Base-by-base conservation (phyloP, 2,888 invertebrate genomes). In the Mactromeris polynyma region DNA sequence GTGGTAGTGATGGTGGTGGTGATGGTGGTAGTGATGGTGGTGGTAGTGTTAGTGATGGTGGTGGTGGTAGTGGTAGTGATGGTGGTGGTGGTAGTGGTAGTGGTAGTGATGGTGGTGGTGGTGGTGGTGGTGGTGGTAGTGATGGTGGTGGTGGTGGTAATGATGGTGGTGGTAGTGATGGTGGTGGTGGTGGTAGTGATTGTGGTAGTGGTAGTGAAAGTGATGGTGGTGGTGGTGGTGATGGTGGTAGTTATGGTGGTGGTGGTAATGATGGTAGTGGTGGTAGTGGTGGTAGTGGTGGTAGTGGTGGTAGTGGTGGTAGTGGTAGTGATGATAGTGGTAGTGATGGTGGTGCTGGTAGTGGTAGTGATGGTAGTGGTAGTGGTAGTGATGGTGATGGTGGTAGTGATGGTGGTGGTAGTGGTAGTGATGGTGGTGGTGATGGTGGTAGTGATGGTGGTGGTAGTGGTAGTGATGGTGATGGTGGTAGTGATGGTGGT, bases 1-100 rank as follows among this genome's bases (percentile, higher is more conserved):
- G 90, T 21, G 73, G 85, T 46, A 64, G 88, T n/a, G 82, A 84
- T n/a, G 80, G 73, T n/a, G 78, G 86, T 31, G 87, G 93, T 51
- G 87, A n/a, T n/a, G n/a, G n/a, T n/a, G n/a, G n/a, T n/a, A n/a
- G n/a, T n/a, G n/a, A n/a, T n/a, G n/a, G n/a, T n/a, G n/a, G n/a
- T n/a, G n/a, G n/a, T n/a, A n/a, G n/a, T n/a, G n/a, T n/a, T n/a
- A n/a, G n/a, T n/a, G n/a, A n/a, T n/a, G n/a, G n/a, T n/a, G n/a
- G n/a, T n/a, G n/a, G n/a, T n/a, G n/a, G n/a, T n/a, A n/a, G 92
- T 46, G 69, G 81, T n/a, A 17, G 81, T 2, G 78, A 64, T 6
- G 42, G 26, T 19, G 83, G 82, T 7, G 81, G 83, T 38, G 31
- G 78, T n/a, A 26, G 84, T 11, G 77, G 46, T 14, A 36, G 83